Percentiles rank a stretch among this genome's conserved stretches.
These are phyloP conservation scores for Bellardia pandia DNA, from an alignment of 2,888 invertebrate genomes.

Conservation along the genomic window DNA sequence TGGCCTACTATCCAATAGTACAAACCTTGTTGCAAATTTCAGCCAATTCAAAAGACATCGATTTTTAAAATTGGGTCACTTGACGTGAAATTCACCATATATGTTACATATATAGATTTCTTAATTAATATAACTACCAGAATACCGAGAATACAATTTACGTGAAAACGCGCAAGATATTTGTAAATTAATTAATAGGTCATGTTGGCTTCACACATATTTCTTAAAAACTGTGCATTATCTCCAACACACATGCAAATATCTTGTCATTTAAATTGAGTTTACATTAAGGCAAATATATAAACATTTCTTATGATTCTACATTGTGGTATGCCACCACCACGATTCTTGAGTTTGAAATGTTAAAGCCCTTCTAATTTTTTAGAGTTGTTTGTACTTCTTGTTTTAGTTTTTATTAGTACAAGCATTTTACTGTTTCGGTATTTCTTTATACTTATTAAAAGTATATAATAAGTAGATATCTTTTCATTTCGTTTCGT, in stretches of 20 bases:
- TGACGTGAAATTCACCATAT: no score
- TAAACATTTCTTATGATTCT: conserved; percentile 19
- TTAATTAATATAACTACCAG: neutral
- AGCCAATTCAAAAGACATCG: no score
- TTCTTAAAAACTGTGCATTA: neutral
- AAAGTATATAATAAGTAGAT: neutral
- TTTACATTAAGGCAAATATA: conserved; percentile 20
- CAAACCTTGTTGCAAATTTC: no score
- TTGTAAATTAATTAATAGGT: conserved; percentile 14
- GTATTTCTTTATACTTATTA: conserved; percentile 28
- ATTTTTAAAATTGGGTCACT: no score
- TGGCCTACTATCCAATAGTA: no score
- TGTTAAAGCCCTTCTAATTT: conserved; percentile 73
- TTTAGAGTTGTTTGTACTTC: neutral
- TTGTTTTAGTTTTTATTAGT: conserved; percentile 8
- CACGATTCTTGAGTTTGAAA: conserved; percentile 56
- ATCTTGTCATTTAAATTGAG: conserved; percentile 54
- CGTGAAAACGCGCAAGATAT: neutral
- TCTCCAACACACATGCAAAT: conserved; percentile 25
- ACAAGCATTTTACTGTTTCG: conserved; percentile 15
- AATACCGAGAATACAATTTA: neutral
- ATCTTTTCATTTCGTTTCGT: neutral
- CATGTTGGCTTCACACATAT: neutral
- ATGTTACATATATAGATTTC: neutral
- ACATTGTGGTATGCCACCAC: conserved; percentile 10